Conservation (phyloP, 2,113 vertebrate genomes). For the Triplophysa siluroides region DNA sequence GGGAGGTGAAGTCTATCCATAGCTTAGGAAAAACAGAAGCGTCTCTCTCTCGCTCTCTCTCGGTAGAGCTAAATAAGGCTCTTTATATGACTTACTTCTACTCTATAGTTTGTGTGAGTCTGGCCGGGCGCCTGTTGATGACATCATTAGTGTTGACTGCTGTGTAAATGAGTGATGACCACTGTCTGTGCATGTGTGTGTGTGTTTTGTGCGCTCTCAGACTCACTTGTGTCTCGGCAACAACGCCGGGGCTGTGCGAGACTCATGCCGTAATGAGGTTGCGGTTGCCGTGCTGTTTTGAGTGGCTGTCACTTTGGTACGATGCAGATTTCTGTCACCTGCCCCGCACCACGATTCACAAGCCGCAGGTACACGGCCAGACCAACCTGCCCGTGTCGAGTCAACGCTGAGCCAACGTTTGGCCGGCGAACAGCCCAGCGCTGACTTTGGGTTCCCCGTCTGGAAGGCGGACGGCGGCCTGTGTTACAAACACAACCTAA, state of each 20-base stretch:
- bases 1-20: slow-evolving; percentile 70
- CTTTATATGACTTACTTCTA: slow-evolving; percentile 70
- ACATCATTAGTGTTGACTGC: slow-evolving; percentile 79
- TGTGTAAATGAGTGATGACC: slow-evolving; percentile 77
- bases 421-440: background rate
- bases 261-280: slow-evolving; percentile 66
- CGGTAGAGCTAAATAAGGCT: slow-evolving; percentile 67
- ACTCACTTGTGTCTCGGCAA: background rate
- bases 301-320: slow-evolving; percentile 62
- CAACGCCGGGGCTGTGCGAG: slow-evolving; percentile 32
- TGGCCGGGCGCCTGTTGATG: slow-evolving; percentile 67
- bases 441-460: background rate
- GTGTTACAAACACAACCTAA: background rate
- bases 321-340: slow-evolving; percentile 76
- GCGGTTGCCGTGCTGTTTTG: slow-evolving; percentile 61
- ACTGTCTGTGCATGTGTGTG: slow-evolving; percentile 59
- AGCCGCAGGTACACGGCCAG: slow-evolving; percentile 61
- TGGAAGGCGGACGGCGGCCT: background rate
- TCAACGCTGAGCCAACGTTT: background rate
- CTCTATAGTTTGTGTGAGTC: slow-evolving; percentile 67
- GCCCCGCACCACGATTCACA: slow-evolving; percentile 41
- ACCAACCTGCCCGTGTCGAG: slow-evolving; percentile 18
- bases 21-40: slow-evolving; percentile 69
- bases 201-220: slow-evolving; percentile 11
- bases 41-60: slow-evolving; percentile 43